Percentiles rank a stretch among this genome's conserved stretches.
Conservation (phyloP, 2,797 vertebrate species). For the Pangasius macronema region DNA sequence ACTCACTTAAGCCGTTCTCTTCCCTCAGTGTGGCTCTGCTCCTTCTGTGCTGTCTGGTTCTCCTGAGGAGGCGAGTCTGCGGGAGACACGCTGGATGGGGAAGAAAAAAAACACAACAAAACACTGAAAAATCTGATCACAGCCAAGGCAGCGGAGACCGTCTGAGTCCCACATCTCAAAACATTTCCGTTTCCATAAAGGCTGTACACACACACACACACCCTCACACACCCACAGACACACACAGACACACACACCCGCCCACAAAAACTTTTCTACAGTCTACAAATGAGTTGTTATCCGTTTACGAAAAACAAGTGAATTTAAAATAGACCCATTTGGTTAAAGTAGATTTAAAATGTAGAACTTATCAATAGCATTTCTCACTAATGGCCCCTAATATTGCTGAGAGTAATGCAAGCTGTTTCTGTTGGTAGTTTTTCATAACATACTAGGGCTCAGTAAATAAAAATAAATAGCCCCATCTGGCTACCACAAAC, state of each 20-base stretch:
- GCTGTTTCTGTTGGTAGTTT: not conserved
- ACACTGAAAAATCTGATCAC: slow-evolving; percentile 42
- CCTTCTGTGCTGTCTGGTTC: not conserved
- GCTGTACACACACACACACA: slow-evolving; percentile 2
- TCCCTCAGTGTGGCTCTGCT: slow-evolving; percentile 62
- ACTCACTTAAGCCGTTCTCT: slow-evolving; percentile 82
- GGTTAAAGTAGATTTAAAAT: not conserved
- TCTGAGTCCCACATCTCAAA: slow-evolving; percentile 46
- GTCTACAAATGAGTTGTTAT: not conserved
- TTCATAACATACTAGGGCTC: not conserved
- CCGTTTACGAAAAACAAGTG: not conserved
- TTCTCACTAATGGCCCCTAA: not conserved
- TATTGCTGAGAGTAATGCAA: not conserved
- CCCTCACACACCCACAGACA: not conserved
- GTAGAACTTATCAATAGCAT: not conserved
- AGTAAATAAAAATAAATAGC: not conserved
- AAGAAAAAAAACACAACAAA: slow-evolving; percentile 22
- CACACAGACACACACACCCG: slow-evolving; percentile 4
- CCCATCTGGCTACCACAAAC: not conserved
- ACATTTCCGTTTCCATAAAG: slow-evolving; percentile 49
- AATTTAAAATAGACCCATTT: not conserved
- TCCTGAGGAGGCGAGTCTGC: slow-evolving; percentile 54
- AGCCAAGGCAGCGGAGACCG: slow-evolving; percentile 41
- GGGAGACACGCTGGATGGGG: slow-evolving; percentile 53
- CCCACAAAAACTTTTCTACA: slow-evolving; percentile 5